Percentiles rank a stretch among this genome's conserved stretches.
Evolutionary conservation across 2,888 invertebrate species (phyloP).

Genomic region (Synergus gifuensis): DNA sequence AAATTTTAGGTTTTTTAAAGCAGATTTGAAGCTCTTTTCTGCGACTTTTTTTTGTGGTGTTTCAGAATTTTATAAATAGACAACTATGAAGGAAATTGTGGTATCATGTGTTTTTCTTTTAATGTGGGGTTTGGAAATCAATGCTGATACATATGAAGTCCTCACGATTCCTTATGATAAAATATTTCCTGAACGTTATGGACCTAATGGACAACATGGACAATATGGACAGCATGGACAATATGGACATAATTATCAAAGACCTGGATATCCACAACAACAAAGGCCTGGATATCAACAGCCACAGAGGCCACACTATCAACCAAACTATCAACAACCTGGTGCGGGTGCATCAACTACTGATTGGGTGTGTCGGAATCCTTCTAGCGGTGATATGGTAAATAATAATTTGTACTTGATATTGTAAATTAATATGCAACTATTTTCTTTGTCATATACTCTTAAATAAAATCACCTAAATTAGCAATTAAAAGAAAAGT

Average conservation of each 20-base stretch:
- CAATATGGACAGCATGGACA: slow-evolving; percentile 40
- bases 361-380: slow-evolving; percentile 63
- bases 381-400: slow-evolving; percentile 60
- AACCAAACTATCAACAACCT: slow-evolving; percentile 41
- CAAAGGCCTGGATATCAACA: slow-evolving; percentile 37
- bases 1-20: neutral
- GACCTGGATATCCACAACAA: slow-evolving; percentile 35
- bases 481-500: neutral
- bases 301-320: slow-evolving; percentile 38
- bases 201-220: slow-evolving; percentile 30
- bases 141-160: slow-evolving; percentile 5
- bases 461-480: no score
- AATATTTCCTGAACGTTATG: slow-evolving; percentile 25
- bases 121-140: neutral
- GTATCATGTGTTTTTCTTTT: neutral
- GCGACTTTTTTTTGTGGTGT: neutral
- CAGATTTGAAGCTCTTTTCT: neutral
- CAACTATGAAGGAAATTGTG: slow-evolving; percentile 10
- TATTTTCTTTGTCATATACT: no score
- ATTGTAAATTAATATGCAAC: no score
- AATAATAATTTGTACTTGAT: slow-evolving; percentile 18
- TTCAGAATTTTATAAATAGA: neutral
- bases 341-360: slow-evolving; percentile 45
- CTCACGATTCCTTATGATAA: slow-evolving; percentile 16
- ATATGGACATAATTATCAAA: slow-evolving; percentile 25